Base-by-base conservation (phyloP, 1,140 invertebrate species). In the Drosophila pruinosa region DNA sequence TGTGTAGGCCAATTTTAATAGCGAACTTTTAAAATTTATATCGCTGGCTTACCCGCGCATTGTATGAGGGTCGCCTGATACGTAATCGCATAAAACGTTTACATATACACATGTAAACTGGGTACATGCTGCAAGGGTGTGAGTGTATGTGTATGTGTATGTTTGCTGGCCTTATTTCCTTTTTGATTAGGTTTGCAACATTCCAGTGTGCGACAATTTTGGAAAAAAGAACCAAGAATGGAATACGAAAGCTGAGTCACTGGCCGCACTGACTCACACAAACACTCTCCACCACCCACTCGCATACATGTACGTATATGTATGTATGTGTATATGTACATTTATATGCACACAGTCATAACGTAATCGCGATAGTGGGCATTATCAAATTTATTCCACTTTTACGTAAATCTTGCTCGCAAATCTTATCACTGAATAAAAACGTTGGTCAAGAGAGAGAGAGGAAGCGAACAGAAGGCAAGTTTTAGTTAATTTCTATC, bases 1-100 rank as follows among this genome's bases (percentile, higher is more conserved):
- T 74, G 62, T 80, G 79, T 71, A 41, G 68, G 71, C 67, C 80
- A 64, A 80, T 86, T 85, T 76, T 73, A 73, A 73, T 70, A 77
- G 63, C 61, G 72, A 86, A 76, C 68, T 78, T 79, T 59, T 70
- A 80, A 81, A 80, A 65, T 74, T 58, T 48, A 56, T 70, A 85
- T 70, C 47, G 68, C 75, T 52, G 28, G 56, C 38, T 47, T 41
- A 45, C 38, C n/a, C 39, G 39, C n/a, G 7, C 22, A 15, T 36
- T 45, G 4, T 45, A 2, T 64, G 76, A 72, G 80, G 61, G 75
- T 64, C 70, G 78, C 26, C 72, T 58, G 56, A 59, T 61, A 70
- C 53, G 70, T 59, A 74, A 81, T 82, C 81, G 56, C 77, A 69
- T 56, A 41, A 76, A 39, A 62, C 41, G 7, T 14, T 26, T 26